Percentiles rank a stretch among this genome's conserved stretches.
These are phyloP conservation scores for Tragelaphus eurycerus DNA, from an alignment of 2,797 vertebrate genomes.

Conservation along the genomic window DNA sequence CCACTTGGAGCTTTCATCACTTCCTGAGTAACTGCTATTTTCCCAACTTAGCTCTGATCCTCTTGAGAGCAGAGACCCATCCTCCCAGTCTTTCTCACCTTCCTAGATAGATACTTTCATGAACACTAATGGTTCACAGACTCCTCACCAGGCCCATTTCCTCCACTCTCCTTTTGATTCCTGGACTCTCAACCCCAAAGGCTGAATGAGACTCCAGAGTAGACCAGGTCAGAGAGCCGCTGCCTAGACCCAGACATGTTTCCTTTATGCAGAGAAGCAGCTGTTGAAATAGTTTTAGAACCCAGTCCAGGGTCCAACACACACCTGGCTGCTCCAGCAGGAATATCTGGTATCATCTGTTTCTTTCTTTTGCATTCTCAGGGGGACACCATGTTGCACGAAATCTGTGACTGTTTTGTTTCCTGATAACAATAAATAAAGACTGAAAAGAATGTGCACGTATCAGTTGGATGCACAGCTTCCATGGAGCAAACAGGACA, in stretches of 20 bases:
- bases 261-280: not conserved
- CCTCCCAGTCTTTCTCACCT: not conserved
- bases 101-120: not conserved
- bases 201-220: not conserved
- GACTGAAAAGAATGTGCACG: not conserved
- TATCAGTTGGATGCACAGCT: not conserved
- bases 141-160: not conserved
- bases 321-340: not conserved
- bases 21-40: not conserved
- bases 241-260: not conserved
- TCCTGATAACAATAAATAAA: not conserved
- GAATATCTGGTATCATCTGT: not conserved
- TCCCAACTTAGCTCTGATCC: not conserved
- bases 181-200: not conserved
- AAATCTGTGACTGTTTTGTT: not conserved
- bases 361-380: slow-evolving; percentile 35
- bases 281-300: not conserved
- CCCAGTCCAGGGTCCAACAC: not conserved
- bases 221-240: not conserved
- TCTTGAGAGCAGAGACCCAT: not conserved
- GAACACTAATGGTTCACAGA: not conserved
- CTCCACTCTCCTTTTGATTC: not conserved
- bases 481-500: not conserved
- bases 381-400: not conserved
- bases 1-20: not conserved